Conservation (phyloP, 2,888 invertebrate species). For the Caenorhabditis plicata region DNA sequence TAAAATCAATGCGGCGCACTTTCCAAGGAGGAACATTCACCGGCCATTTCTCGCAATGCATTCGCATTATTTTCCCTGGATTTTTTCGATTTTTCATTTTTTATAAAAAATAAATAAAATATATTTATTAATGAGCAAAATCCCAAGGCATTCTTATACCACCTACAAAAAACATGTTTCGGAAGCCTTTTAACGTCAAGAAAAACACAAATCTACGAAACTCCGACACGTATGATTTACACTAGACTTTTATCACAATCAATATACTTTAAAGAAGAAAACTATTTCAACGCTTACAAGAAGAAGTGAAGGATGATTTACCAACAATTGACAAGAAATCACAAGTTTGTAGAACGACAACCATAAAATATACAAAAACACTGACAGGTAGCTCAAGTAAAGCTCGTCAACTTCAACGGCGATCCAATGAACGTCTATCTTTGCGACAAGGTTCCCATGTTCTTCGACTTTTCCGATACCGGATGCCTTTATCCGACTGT, state of each 20-base stretch:
- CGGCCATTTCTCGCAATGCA: constrained; percentile 5
- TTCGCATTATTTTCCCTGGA: constrained; percentile 8
- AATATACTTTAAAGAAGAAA: constrained; percentile 22
- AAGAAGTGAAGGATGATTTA: constrained; percentile 10
- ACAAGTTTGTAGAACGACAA: constrained; percentile 4
- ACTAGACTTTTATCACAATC: background rate
- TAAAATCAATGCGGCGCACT: constrained; percentile 7
- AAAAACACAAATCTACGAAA: constrained; percentile 55
- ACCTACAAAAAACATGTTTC: constrained; percentile 42
- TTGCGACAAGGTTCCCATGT: constrained; percentile 50
- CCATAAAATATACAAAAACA: background rate
- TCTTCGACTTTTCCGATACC: constrained; percentile 51
- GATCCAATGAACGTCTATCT: constrained; percentile 46
- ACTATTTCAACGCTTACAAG: constrained; percentile 24
- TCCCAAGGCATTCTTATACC: background rate
- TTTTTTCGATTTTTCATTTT: background rate
- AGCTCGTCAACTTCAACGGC: constrained; percentile 34
- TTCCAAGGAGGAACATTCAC: constrained; percentile 9
- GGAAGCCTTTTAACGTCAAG: constrained; percentile 53
- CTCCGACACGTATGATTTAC: constrained; percentile 52
- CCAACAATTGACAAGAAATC: constrained; percentile 22
- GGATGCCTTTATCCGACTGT: constrained; percentile 46
- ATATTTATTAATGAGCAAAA: no score
- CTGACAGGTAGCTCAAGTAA: constrained; percentile 37
- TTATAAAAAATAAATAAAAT: no score